Base-by-base conservation (phyloP, 2,888 invertebrate genomes). In the Dryobota labecula region DNA sequence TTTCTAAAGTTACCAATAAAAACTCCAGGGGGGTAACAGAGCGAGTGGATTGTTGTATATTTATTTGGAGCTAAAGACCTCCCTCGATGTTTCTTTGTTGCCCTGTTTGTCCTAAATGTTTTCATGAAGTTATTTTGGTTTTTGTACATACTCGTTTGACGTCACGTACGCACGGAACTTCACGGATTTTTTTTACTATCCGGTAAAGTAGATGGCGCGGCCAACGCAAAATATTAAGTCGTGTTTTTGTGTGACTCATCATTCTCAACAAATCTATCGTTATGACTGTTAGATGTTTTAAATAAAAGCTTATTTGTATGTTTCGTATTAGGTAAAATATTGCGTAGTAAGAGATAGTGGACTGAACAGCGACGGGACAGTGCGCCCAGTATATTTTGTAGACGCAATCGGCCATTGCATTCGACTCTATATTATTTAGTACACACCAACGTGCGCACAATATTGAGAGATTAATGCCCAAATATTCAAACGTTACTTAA, bases 1-100 rank as follows among this genome's bases (percentile, higher is more conserved):
- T 49, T 54, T 41, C 8, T 36, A 60, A n/a, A 43, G 49, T 70
- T 73, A 56, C 20, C 20, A 49, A 24, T 38, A 53, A 9, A 57
- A 58, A 36, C 72, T 74, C 73, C 74, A 54, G 13, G 85, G 81
- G 70, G 77, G 74, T 80, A 54, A 53, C 33, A 49, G 15, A 58
- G 33, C 45, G 8, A 58, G 38, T 36, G 11, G 18, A 33, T 11
- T 36, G 33, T 8, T n/a, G 49, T 45, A n/a, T 69, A 74, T 72
- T 64, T 83, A 78, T 43, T 54, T 33, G 4, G 38, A 66, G 51
- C 11, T 18, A 38, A 24, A 47, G 47, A 69, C 53, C 77, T 70
- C 77, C 72, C 70, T 68, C 73, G 63, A 54, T 2, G 76, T 51
- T 73, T 70, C 41, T 73, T 70, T 69, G 58, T 71, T 41, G 18